phyloP scores from a whole-genome alignment of 2,888 invertebrate genomes.

The Perizoma affinitatum region DNA sequence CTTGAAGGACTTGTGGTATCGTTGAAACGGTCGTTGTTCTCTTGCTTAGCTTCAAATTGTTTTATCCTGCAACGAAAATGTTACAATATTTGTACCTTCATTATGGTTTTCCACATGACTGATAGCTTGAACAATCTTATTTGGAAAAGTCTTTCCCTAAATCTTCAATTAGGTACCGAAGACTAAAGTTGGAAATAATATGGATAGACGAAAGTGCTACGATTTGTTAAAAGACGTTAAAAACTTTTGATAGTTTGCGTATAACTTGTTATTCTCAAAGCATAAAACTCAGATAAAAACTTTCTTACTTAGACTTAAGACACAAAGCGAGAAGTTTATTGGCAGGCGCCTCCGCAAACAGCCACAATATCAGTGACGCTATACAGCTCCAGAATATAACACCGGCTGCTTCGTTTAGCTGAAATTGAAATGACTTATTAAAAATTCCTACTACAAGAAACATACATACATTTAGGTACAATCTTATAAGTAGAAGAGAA shows the following conservation, averaged over 20 bases:
- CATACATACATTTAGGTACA: no score
- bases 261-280: not conserved
- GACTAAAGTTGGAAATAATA: no score
- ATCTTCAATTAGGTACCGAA: no score
- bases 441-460: not conserved
- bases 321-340: constrained; percentile 70
- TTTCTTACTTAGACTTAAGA: constrained; percentile 52
- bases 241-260: no score
- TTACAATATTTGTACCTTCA: not conserved
- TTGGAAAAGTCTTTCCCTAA: no score
- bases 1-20: constrained; percentile 26
- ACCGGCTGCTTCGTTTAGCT: constrained; percentile 73
- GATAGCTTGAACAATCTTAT: no score
- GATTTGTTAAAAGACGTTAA: no score
- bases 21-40: constrained; percentile 5
- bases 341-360: constrained; percentile 82
- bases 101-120: no score
- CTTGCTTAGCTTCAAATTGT: constrained; percentile 21
- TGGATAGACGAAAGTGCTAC: no score
- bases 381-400: constrained; percentile 75
- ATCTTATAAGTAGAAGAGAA: no score
- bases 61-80: constrained; percentile 27
- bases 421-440: constrained; percentile 39
- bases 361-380: constrained; percentile 74
- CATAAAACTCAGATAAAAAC: not conserved